These are phyloP conservation scores for Meloidogyne chitwoodi DNA, from an alignment of 1,140 invertebrate species.

Conservation along the genomic window DNA sequence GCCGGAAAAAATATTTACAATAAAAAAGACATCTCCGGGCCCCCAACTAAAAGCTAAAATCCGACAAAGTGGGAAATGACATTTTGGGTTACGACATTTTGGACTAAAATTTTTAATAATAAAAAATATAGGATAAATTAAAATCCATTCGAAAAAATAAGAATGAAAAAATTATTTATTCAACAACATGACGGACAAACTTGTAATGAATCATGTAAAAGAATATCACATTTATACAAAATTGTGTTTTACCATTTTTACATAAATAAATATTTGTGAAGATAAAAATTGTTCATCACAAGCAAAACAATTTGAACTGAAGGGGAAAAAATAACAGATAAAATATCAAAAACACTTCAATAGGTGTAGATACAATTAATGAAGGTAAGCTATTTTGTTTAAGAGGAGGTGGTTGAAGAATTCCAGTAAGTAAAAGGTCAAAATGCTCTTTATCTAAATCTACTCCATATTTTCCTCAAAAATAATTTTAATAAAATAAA, in stretches of 20 bases:
- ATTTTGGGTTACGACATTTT: no score
- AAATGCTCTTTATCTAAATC: constrained; percentile 32
- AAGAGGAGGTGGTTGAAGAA: constrained; percentile 28
- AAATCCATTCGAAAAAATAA: neutral
- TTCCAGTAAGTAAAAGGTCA: constrained; percentile 26
- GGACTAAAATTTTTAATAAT: neutral
- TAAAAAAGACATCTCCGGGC: no score
- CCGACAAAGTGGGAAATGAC: no score
- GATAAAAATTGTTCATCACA: constrained; percentile 17
- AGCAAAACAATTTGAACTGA: constrained; percentile 15
- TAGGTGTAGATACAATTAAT: constrained; percentile 2
- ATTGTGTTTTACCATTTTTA: constrained; percentile 17
- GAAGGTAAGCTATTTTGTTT: constrained; percentile 10
- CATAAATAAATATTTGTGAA: constrained; percentile 17
- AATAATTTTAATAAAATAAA: neutral
- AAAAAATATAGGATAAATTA: neutral
- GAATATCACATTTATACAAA: constrained; percentile 33
- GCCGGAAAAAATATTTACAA: no score
- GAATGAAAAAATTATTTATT: neutral
- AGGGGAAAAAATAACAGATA: constrained; percentile 7
- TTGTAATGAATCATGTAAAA: constrained; percentile 34
- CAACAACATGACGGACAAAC: constrained; percentile 32
- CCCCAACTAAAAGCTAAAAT: no score
- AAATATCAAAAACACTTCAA: constrained; percentile 4
- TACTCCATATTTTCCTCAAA: constrained; percentile 34